phyloP scores from a whole-genome alignment of 2,888 invertebrate genomes.

The Sarcophaga caerulescens region DNA sequence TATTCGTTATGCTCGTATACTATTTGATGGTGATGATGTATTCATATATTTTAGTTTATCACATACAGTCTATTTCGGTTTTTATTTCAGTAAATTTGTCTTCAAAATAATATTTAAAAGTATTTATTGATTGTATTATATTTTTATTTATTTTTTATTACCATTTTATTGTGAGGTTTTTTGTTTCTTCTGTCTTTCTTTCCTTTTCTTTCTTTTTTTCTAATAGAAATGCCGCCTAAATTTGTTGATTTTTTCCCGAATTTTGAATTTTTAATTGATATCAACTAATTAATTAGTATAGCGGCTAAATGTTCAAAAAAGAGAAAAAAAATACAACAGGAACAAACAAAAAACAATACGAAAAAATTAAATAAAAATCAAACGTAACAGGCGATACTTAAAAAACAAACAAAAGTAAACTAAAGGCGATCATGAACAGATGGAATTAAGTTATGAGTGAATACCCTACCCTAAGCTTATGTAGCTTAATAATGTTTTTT shows the following conservation, averaged over 20 bases:
- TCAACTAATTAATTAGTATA: slow-evolving; percentile 36
- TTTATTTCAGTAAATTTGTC: slow-evolving; percentile 8
- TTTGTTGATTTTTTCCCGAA: slow-evolving; percentile 1
- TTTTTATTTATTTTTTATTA: neutral
- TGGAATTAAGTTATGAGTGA: too few species aligned
- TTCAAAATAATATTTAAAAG: neutral
- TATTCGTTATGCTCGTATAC: neutral
- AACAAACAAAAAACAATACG: neutral
- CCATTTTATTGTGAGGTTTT: too few species aligned
- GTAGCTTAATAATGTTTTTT: too few species aligned
- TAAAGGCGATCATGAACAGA: too few species aligned
- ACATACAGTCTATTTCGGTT: slow-evolving; percentile 9
- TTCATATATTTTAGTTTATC: slow-evolving; percentile 3
- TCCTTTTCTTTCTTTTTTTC: neutral
- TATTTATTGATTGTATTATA: neutral
- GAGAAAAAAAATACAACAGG: neutral
- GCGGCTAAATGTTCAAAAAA: slow-evolving; percentile 36
- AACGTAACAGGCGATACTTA: neutral
- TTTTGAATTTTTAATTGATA: slow-evolving; percentile 37
- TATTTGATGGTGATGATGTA: neutral
- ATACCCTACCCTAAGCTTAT: too few species aligned
- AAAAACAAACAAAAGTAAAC: too few species aligned
- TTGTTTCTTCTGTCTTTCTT: too few species aligned
- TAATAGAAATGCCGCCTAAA: slow-evolving; percentile 24
- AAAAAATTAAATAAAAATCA: slow-evolving; percentile 7